Conservation (phyloP, 2,888 invertebrate species). For the Watsonalla cultraria region DNA sequence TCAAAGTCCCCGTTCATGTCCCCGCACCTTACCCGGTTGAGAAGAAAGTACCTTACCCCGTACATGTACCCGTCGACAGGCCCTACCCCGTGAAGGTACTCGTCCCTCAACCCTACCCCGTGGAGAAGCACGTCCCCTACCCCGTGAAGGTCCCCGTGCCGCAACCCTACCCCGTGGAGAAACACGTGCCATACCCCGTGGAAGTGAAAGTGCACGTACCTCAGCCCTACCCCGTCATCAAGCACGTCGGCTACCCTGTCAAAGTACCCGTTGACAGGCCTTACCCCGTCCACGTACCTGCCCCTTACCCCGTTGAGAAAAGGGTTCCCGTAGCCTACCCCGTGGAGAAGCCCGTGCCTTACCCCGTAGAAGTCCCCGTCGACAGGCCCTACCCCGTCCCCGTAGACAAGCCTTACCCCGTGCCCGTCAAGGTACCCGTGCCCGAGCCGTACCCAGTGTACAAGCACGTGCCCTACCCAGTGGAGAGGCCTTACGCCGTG, state of each 20-base stretch:
- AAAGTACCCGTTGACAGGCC: slow-evolving; percentile 84
- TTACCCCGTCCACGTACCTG: slow-evolving; percentile 83
- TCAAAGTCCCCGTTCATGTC: slow-evolving; percentile 88
- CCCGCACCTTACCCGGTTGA: slow-evolving; percentile 88
- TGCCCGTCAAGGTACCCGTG: slow-evolving; percentile 78
- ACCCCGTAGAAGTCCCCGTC: slow-evolving; percentile 80
- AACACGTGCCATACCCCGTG: slow-evolving; percentile 85
- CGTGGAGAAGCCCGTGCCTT: slow-evolving; percentile 81
- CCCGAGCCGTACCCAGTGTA: slow-evolving; percentile 81
- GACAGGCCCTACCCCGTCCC: slow-evolving; percentile 80
- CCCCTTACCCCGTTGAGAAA: slow-evolving; percentile 80
- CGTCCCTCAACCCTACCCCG: slow-evolving; percentile 89
- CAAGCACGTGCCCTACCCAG: slow-evolving; percentile 81
- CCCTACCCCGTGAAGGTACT: slow-evolving; percentile 88
- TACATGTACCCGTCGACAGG: slow-evolving; percentile 85
- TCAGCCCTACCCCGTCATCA: slow-evolving; percentile 85
- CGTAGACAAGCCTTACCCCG: slow-evolving; percentile 72
- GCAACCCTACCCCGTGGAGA: slow-evolving; percentile 87
- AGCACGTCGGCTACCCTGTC: slow-evolving; percentile 81
- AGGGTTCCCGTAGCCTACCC: slow-evolving; percentile 80
- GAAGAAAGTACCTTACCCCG: slow-evolving; percentile 85
- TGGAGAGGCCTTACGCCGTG: slow-evolving; percentile 81
- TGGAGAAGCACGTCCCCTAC: slow-evolving; percentile 85
- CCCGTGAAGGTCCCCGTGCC: slow-evolving; percentile 88
- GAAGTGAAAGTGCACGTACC: slow-evolving; percentile 86